These are phyloP conservation scores for Cryptophagus acutangulus DNA, from an alignment of 2,888 invertebrate species.

Conservation along the genomic window DNA sequence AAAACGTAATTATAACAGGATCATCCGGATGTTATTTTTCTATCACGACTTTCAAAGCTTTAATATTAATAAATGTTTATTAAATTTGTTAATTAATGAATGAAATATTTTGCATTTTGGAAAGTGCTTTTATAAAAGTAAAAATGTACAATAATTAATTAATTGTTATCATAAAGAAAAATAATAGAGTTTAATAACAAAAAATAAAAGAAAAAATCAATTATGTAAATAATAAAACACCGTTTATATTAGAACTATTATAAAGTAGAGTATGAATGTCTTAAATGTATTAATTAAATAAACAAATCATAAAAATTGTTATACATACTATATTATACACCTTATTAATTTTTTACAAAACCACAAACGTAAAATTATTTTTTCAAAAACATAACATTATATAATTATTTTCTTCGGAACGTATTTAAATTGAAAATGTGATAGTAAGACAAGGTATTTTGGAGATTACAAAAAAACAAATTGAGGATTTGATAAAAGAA, in stretches of 20 bases:
- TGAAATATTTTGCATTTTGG: too few relatives aligned
- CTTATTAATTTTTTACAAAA: too few relatives aligned
- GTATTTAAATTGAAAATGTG: slow-evolving; percentile 29
- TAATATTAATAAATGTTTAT: too few relatives aligned
- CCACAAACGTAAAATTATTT: too few relatives aligned
- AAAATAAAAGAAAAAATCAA: neutral
- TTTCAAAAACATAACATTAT: too few relatives aligned
- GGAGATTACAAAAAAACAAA: slow-evolving; percentile 24
- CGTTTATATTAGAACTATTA: neutral
- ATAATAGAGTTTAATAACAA: slow-evolving; percentile 5
- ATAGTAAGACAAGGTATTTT: slow-evolving; percentile 40
- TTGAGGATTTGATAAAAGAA: slow-evolving; percentile 2
- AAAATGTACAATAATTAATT: slow-evolving; percentile 1
- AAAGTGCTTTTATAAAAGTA: neutral
- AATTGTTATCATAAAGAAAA: neutral
- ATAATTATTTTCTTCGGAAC: too few relatives aligned
- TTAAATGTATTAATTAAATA: neutral
- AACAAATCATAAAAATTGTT: neutral
- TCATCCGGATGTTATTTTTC: too few relatives aligned
- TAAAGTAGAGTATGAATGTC: slow-evolving; percentile 1
- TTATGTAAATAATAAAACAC: neutral
- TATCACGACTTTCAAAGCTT: too few relatives aligned
- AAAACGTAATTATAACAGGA: too few relatives aligned
- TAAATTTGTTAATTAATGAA: neutral
- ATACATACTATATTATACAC: slow-evolving; percentile 15